Evolutionary conservation across 2,888 invertebrate species (phyloP).

Genomic region (Oxystoma pomonae): DNA sequence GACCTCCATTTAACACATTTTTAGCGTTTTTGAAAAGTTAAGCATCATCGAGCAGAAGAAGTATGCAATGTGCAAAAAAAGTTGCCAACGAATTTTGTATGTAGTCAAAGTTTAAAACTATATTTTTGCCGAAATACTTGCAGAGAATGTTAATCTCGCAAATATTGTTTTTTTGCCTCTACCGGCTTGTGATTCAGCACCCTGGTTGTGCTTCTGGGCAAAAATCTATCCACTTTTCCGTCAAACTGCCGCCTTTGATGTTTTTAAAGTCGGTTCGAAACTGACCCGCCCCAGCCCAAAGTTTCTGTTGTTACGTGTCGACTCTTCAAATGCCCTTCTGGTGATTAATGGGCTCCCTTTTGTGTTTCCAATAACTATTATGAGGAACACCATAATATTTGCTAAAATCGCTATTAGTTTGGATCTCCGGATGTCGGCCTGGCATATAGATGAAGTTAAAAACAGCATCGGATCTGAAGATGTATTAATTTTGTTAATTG

Average conservation of each 20-base stretch:
- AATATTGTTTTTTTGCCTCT: too few species aligned
- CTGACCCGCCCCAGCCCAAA: not conserved
- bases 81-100: too few species aligned
- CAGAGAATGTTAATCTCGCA: too few species aligned
- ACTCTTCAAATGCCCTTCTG: slow-evolving; percentile 7
- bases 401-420: slow-evolving; percentile 18
- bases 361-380: slow-evolving; percentile 19
- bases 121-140: too few species aligned
- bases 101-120: too few species aligned
- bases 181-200: too few species aligned
- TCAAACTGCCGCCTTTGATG: not conserved
- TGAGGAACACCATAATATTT: slow-evolving; percentile 23
- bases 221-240: not conserved
- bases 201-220: not conserved
- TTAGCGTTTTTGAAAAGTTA: too few species aligned
- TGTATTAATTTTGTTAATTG: not conserved
- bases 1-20: too few species aligned
- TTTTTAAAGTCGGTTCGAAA: not conserved
- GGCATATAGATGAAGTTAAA: too few species aligned
- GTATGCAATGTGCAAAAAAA: too few species aligned
- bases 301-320: not conserved
- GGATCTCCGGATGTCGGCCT: not conserved
- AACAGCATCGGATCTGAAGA: not conserved
- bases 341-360: slow-evolving; percentile 19
- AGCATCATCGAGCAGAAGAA: too few species aligned